Base-by-base conservation (phyloP, 2,888 invertebrate genomes). In the Cristatella mucedo region DNA sequence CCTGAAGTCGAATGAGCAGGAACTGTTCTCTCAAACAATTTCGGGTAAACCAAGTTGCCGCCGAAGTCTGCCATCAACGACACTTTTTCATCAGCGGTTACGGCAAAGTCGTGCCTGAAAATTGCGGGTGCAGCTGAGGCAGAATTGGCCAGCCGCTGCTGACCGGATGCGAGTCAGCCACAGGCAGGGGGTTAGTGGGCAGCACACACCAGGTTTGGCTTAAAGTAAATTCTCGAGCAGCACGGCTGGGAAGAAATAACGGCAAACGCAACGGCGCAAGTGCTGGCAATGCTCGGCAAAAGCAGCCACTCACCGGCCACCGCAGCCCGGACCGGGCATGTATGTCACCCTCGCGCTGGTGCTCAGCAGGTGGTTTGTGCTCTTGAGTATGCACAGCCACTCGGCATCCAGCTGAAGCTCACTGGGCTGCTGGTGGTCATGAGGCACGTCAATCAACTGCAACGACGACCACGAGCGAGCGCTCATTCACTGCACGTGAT, bases 351-450 rank as follows among this genome's bases (percentile, higher is more conserved):
- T 61, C 54, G 70, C 74, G 55, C 77, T 79, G 0, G 82, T 74
- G 56, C 76, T 80, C 31, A 84, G 66, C 33, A 93, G 72, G 68
- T 89, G 82, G 70, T 95, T 85, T 1, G 95, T 95, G 47, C 75
- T 73, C 57, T 75, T 76, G 33, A 97, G 70, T 56, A 95, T 75
- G 7, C 82, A 76, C 44, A 97, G 68, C 95, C 95, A 97, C 64
- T 93, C 87, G n/a, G 78, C 70, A 69, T 97, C 95, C 15, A 63
- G 50, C 40, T 56, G 49, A 9, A 66, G 47, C 38, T 53, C 53
- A 42, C 55, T 33, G 18, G 54, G 49, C 39, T 53, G 48, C 6
- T 46, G 46, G 18, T 43, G 31, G 46, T 76, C 71, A 49, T 74
- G 73, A 5, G 73, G 69, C 40, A 78, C 55, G 41, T 81, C 77